These are phyloP conservation scores for Dolichotis patagonum DNA, from an alignment of 2,113 vertebrate species.

Conservation along the genomic window DNA sequence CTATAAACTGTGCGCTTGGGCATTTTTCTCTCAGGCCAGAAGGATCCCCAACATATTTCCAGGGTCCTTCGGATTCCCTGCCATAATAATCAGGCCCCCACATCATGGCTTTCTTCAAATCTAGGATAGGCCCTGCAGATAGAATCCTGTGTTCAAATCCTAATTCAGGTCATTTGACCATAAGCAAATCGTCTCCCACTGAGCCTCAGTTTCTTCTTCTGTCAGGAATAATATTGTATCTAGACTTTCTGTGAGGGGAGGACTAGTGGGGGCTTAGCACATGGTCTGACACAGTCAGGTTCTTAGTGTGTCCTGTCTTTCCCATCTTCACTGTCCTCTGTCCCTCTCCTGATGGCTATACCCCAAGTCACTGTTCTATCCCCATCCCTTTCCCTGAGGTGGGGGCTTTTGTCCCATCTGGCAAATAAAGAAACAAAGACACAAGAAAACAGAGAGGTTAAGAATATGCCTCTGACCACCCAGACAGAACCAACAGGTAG, in stretches of 20 bases:
- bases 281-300: background rate
- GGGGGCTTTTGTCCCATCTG: background rate
- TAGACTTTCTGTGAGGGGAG: background rate
- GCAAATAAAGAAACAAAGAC: slow-evolving; percentile 26
- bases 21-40: slow-evolving; percentile 15
- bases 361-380: background rate
- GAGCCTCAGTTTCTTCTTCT: background rate
- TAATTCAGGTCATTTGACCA: background rate
- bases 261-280: background rate
- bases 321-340: background rate
- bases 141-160: background rate
- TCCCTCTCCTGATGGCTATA: background rate
- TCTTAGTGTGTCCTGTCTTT: background rate
- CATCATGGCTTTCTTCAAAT: background rate
- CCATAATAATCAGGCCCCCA: background rate
- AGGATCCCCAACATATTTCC: background rate
- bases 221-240: background rate
- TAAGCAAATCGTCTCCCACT: background rate
- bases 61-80: background rate
- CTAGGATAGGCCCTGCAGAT: background rate
- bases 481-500: background rate
- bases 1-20: background rate
- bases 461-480: background rate
- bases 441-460: background rate
- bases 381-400: background rate